Base-by-base conservation (phyloP, 2,888 invertebrate species). In the Tiliacea citrago region DNA sequence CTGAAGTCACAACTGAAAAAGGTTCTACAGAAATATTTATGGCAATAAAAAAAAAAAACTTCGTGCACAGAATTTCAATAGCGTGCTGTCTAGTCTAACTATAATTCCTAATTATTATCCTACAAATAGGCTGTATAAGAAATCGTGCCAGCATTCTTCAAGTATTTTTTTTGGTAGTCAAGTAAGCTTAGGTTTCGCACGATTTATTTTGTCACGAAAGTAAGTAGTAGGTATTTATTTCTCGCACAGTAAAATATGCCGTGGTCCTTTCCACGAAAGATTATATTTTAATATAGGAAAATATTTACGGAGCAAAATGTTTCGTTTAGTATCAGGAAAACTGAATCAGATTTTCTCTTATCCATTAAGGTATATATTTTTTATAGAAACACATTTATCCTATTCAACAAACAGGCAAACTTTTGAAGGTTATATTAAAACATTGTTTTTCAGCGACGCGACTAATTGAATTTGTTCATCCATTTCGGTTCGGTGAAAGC, bases 101-200 rank as follows among this genome's bases (percentile, higher is more conserved):
- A 68, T 75, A 75, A 67, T 69, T 71, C 51, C 51, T 66, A 81
- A 76, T 84, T 84, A 82, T 35, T 35, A 39, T 70, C 9, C 66
- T 61, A 70, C 47, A 67, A 75, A n/a, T n/a, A n/a, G n/a, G n/a
- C n/a, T n/a, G n/a, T 53, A 57, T 57, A 80, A 67, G 53, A 67
- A 76, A 47, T 68, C 53, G 70, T 71, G 70, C 55, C 65, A 71
- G 70, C 68, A 57, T 84, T 81, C 51, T 72, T 42, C 5, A 69
- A 67, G 53, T 45, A 68, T 58, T 74, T 65, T 69, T 58, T 55
- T 35, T 62, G 42, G 42, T 49, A 61, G 55, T 71, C 10, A 71
- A 73, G 73, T 67, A 61, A 47, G 39, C 70, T 73, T 73, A 62
- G 67, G 66, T 80, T 75, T 47, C n/a, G 13, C 66, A 42, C 21